Evolutionary conservation across 2,888 invertebrate species (phyloP).

Genomic region (Zootermopsis nevadensis): DNA sequence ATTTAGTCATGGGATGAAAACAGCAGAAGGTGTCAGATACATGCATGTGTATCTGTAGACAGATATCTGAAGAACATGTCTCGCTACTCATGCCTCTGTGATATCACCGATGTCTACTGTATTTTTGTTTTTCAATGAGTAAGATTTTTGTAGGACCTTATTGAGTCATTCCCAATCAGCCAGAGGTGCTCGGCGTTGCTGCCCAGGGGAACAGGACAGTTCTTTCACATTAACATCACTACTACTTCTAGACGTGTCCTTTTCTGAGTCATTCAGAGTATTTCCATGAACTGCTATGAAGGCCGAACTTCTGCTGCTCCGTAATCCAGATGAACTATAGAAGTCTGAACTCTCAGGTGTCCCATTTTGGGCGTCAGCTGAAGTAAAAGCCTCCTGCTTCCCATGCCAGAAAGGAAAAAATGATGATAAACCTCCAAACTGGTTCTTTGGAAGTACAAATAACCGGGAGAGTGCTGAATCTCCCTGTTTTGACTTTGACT

Average conservation of each 20-base stretch:
- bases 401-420: slow-evolving; percentile 52
- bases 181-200: background rate
- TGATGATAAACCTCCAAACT: slow-evolving; percentile 48
- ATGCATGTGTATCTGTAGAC: background rate
- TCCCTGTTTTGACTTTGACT: slow-evolving; percentile 38
- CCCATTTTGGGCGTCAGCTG: background rate
- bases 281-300: background rate
- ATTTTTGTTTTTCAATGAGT: background rate
- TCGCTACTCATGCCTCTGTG: too few species aligned
- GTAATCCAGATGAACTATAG: background rate
- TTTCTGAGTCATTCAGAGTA: background rate
- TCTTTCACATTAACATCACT: too few species aligned
- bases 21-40: background rate
- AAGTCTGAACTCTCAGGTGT: background rate
- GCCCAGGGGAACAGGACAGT: too few species aligned
- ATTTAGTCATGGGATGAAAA: background rate
- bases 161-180: slow-evolving; percentile 19
- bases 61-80: too few species aligned
- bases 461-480: slow-evolving; percentile 49
- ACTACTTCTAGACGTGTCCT: background rate
- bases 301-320: background rate
- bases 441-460: slow-evolving; percentile 45
- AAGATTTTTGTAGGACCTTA: background rate
- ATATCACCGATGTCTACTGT: too few species aligned
- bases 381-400: background rate